A percentile compares a stretch with the other conserved stretches of the same genome.
Evolutionary conservation across 1,140 invertebrate species (phyloP).

Genomic region (Melitaea cinxia): DNA sequence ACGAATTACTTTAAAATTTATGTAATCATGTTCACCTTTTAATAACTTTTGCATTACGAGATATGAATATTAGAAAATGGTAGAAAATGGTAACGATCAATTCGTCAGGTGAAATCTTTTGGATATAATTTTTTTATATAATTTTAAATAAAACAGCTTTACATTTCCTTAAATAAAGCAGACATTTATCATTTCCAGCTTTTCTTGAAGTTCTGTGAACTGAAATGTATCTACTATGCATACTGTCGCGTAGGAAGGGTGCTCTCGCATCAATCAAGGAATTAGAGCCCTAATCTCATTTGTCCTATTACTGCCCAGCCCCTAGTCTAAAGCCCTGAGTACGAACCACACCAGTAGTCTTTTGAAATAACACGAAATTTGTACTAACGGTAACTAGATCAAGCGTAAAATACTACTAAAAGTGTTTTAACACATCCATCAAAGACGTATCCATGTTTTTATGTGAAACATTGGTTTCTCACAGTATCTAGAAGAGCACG

Average conservation of each 20-base stretch:
- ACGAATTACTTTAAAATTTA: too few relatives aligned
- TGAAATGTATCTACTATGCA: conserved; percentile 47
- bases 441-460: conserved; percentile 8
- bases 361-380: not conserved
- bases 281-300: conserved; percentile 70
- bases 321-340: conserved; percentile 44
- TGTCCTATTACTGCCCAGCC: conserved; percentile 55
- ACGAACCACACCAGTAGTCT: conserved; percentile 26
- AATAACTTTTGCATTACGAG: too few relatives aligned
- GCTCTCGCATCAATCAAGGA: conserved; percentile 69
- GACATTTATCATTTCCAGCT: conserved; percentile 38
- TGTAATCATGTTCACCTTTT: too few relatives aligned
- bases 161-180: too few relatives aligned
- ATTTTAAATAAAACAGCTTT: too few relatives aligned
- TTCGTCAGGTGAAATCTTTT: too few relatives aligned
- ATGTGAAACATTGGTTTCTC: conserved; percentile 10
- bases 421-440: conserved; percentile 6
- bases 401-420: not conserved
- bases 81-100: too few relatives aligned
- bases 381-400: not conserved
- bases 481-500: conserved; percentile 22
- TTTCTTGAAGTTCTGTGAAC: conserved; percentile 30
- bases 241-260: conserved; percentile 53
- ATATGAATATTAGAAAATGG: too few relatives aligned
- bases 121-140: too few relatives aligned